Percentiles rank a stretch among this genome's conserved stretches.
phyloP scores from a whole-genome alignment of 2,888 invertebrate genomes.

The Spodoptera littoralis region DNA sequence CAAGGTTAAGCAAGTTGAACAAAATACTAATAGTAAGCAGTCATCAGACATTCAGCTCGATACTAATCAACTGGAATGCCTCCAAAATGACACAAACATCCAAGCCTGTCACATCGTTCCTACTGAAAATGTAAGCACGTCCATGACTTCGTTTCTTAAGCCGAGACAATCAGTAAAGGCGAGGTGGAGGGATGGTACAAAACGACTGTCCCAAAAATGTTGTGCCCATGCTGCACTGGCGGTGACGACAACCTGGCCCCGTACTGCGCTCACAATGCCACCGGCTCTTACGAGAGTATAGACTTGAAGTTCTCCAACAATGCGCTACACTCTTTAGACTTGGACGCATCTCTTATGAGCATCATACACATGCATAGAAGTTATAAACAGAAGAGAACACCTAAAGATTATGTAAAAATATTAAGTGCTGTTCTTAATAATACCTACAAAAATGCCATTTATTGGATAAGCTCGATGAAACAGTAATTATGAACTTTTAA shows the following conservation, averaged over 20 bases:
- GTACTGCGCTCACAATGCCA: slow-evolving; percentile 53
- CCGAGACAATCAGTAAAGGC: slow-evolving; percentile 31
- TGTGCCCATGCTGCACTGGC: slow-evolving; percentile 78
- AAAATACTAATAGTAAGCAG: slow-evolving; percentile 1
- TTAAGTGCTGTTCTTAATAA: slow-evolving; percentile 66
- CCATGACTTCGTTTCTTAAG: slow-evolving; percentile 58
- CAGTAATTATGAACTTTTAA: neutral
- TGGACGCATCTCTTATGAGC: slow-evolving; percentile 77
- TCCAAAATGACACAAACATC: slow-evolving; percentile 5
- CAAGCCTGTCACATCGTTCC: slow-evolving; percentile 32
- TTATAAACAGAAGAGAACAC: slow-evolving; percentile 59
- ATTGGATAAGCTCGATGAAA: slow-evolving; percentile 43
- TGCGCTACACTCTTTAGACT: slow-evolving; percentile 57
- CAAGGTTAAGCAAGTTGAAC: slow-evolving; percentile 24
- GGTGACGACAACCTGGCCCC: slow-evolving; percentile 62
- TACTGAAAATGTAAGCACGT: slow-evolving; percentile 60
- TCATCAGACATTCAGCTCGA: slow-evolving; percentile 9
- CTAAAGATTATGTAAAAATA: slow-evolving; percentile 65
- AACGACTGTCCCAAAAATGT: slow-evolving; percentile 60
- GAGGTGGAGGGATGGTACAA: slow-evolving; percentile 54
- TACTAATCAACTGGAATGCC: slow-evolving; percentile 11
- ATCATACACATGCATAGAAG: slow-evolving; percentile 69
- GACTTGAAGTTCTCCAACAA: slow-evolving; percentile 64
- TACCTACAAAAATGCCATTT: slow-evolving; percentile 68
- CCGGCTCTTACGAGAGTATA: slow-evolving; percentile 74